A percentile compares a stretch with the other conserved stretches of the same genome.
These are phyloP conservation scores for Microctonus hyperodae DNA, from an alignment of 2,888 invertebrate genomes.

Conservation along the genomic window DNA sequence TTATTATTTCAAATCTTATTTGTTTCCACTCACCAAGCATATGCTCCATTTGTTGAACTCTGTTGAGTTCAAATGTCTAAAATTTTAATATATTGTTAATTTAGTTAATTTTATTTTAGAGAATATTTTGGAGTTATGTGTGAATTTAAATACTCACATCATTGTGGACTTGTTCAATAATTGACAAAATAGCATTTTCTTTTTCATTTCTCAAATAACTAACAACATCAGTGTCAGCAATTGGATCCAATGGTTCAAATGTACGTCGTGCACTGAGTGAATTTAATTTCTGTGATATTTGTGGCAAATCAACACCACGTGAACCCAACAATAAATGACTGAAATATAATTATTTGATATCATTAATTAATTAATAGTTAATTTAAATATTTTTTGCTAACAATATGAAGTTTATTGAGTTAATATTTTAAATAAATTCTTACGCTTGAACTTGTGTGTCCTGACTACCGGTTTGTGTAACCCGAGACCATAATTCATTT, in stretches of 20 bases:
- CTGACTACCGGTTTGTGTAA: conserved; percentile 84
- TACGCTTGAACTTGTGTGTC: conserved; percentile 87
- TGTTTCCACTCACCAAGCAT: conserved; percentile 90
- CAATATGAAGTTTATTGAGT: background rate
- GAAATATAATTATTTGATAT: conserved; percentile 22
- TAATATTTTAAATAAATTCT: conserved; percentile 51
- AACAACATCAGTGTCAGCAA: conserved; percentile 89
- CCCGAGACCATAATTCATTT: conserved; percentile 85
- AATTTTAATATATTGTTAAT: conserved; percentile 40
- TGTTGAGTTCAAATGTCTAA: conserved; percentile 69
- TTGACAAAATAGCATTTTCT: conserved; percentile 89
- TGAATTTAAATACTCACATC: conserved; percentile 68
- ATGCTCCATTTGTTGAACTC: conserved; percentile 73
- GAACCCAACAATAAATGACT: conserved; percentile 91
- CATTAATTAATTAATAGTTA: too few relatives aligned
- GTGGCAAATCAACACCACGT: conserved; percentile 92
- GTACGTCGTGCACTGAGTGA: conserved; percentile 84
- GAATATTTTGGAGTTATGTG: background rate
- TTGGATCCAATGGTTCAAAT: conserved; percentile 90
- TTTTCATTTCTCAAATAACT: conserved; percentile 91
- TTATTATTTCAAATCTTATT: conserved; percentile 87
- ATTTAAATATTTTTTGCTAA: too few relatives aligned
- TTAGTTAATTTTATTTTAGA: too few relatives aligned
- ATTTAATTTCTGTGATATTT: conserved; percentile 90
- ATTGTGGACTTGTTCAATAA: conserved; percentile 89